Conservation (phyloP, 23 tunicate species). For the Phallusia fumigata region DNA sequence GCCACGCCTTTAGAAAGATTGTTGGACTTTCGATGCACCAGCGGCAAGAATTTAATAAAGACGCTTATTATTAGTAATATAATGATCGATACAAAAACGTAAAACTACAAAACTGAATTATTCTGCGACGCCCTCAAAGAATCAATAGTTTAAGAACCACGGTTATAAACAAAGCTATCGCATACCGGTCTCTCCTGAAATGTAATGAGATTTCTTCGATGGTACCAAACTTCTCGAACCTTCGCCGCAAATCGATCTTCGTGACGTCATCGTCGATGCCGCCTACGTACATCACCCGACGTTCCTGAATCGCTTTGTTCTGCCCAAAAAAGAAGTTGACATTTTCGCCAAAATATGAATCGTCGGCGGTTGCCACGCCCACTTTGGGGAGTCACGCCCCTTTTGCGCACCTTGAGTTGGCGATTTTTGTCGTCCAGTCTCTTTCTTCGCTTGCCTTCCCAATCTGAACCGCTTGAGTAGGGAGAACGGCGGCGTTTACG, state of each 20-base stretch:
- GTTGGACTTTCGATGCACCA: too few relatives aligned
- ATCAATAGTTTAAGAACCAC: too few relatives aligned
- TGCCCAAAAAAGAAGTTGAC: slow-evolving; percentile 1
- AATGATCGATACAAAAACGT: not conserved
- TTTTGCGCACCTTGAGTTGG: not conserved
- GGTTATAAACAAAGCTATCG: too few relatives aligned
- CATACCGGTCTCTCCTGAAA: slow-evolving; percentile 59
- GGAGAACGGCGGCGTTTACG: slow-evolving; percentile 8
- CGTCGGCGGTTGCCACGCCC: not conserved
- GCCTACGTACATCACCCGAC: slow-evolving; percentile 80
- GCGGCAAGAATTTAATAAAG: too few relatives aligned
- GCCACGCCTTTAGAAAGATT: too few relatives aligned
- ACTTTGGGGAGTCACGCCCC: too few relatives aligned
- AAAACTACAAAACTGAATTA: too few relatives aligned
- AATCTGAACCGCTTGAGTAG: slow-evolving; percentile 12
- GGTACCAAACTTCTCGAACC: slow-evolving; percentile 57
- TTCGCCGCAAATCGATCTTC: slow-evolving; percentile 36
- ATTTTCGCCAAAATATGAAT: not conserved
- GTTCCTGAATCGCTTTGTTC: slow-evolving; percentile 62
- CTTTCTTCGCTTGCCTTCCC: slow-evolving; percentile 5
- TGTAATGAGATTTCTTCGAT: slow-evolving; percentile 55
- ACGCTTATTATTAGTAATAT: too few relatives aligned
- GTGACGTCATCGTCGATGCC: slow-evolving; percentile 43
- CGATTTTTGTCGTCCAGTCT: not conserved
- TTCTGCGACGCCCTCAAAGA: too few relatives aligned